These are phyloP conservation scores for Drosophila elegans DNA, from an alignment of 1,140 invertebrate species.

Conservation along the genomic window DNA sequence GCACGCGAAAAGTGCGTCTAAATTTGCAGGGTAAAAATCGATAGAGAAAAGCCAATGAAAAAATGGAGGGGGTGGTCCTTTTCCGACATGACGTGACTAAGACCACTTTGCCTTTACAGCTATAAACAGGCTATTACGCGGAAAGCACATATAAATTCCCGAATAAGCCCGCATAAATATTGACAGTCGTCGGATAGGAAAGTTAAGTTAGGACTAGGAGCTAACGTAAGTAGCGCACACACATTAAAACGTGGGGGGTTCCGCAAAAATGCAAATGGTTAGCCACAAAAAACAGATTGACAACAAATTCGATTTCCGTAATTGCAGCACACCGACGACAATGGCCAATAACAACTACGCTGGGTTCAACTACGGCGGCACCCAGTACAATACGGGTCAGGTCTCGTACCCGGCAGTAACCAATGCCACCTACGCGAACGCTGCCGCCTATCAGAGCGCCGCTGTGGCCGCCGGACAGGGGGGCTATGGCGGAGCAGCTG, in stretches of 20 bases:
- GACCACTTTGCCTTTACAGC: slow-evolving; percentile 72
- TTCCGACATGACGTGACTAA: slow-evolving; percentile 75
- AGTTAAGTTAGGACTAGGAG: not conserved
- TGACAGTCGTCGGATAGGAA: slow-evolving; percentile 19
- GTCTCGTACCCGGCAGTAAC: slow-evolving; percentile 81
- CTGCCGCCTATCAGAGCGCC: slow-evolving; percentile 76
- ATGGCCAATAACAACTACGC: slow-evolving; percentile 97
- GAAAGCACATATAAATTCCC: slow-evolving; percentile 71
- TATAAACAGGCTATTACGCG: slow-evolving; percentile 71
- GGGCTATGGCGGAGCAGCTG: slow-evolving; percentile 71
- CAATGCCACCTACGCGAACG: slow-evolving; percentile 82
- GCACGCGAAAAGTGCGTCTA: slow-evolving; percentile 61
- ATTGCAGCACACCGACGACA: slow-evolving; percentile 51
- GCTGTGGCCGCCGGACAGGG: slow-evolving; percentile 79
- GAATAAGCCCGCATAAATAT: slow-evolving; percentile 50
- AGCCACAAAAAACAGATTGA: slow-evolving; percentile 44
- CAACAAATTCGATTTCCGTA: slow-evolving; percentile 69
- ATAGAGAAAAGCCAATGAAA: slow-evolving; percentile 44
- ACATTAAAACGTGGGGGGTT: not conserved
- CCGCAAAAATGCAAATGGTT: not conserved
- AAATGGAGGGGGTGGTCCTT: slow-evolving; percentile 41
- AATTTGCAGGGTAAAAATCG: slow-evolving; percentile 57
- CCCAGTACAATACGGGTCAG: slow-evolving; percentile 91
- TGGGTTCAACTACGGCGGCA: slow-evolving; percentile 95
- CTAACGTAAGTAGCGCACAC: slow-evolving; percentile 66